Percentiles rank a stretch among this genome's conserved stretches.
Conservation (phyloP, 2,113 vertebrate genomes). For the Pygoscelis antarcticus region DNA sequence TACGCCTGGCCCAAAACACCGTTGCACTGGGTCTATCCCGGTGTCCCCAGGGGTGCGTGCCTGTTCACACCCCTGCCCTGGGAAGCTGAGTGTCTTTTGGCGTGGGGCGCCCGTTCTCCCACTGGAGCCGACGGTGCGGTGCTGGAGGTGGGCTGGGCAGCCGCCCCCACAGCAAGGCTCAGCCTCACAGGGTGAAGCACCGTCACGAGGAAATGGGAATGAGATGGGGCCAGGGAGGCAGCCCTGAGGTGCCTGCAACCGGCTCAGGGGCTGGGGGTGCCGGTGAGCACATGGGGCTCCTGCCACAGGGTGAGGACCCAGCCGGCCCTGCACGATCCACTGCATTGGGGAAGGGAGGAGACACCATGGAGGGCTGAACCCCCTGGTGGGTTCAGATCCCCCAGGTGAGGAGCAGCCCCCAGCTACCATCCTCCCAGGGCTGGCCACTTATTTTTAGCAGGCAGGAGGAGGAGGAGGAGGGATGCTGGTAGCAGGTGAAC, state of each 20-base stretch:
- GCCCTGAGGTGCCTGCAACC: rapidly evolving
- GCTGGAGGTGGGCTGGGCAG: background rate
- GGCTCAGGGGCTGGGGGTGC: background rate
- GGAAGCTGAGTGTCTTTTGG: background rate
- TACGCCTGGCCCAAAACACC: rapidly evolving
- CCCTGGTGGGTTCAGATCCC: background rate
- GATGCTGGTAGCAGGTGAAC: too few relatives aligned
- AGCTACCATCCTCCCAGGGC: rapidly evolving
- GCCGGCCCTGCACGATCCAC: background rate
- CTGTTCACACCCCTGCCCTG: too few relatives aligned
- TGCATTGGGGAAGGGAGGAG: background rate
- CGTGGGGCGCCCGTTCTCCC: background rate
- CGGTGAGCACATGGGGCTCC: rapidly evolving
- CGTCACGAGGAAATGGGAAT: background rate
- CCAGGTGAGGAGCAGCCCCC: background rate
- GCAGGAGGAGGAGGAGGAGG: background rate
- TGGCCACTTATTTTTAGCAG: background rate
- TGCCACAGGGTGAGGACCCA: background rate
- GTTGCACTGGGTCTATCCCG: rapidly evolving
- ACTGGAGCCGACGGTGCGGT: rapidly evolving
- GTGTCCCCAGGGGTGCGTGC: rapidly evolving
- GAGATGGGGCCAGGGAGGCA: background rate
- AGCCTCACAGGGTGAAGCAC: background rate
- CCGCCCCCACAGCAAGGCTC: too few relatives aligned
- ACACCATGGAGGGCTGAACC: background rate